These are phyloP conservation scores for Alsophila aescularia DNA, from an alignment of 2,888 invertebrate species.

Conservation along the genomic window DNA sequence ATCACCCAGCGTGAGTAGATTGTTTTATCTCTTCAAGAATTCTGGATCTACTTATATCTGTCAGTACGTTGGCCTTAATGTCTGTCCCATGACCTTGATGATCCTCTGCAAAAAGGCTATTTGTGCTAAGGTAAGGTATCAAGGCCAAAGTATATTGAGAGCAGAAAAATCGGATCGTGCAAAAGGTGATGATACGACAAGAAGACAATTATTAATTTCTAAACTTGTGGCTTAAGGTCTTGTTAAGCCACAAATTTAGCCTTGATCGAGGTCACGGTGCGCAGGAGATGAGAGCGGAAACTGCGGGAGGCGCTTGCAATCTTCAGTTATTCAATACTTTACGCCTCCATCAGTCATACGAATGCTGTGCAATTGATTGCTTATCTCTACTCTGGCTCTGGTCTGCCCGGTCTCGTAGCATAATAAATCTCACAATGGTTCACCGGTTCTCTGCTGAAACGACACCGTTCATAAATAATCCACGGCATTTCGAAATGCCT, in stretches of 20 bases:
- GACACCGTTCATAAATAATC: conserved; percentile 23
- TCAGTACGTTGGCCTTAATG: conserved; percentile 23
- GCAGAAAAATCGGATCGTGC: conserved; percentile 28
- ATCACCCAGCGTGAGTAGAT: conserved; percentile 95
- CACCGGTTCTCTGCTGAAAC: conserved; percentile 42
- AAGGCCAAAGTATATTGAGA: conserved; percentile 12
- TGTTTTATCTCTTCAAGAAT: conserved; percentile 3
- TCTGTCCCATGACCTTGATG: conserved; percentile 23
- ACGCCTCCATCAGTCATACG: not conserved
- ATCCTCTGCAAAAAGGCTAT: conserved; percentile 28
- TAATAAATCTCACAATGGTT: conserved; percentile 37
- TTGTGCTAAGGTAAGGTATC: conserved; percentile 55
- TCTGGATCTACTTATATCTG: conserved; percentile 5
- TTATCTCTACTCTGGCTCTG: conserved; percentile 14
- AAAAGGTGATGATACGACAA: conserved; percentile 27
- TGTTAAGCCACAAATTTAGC: too few species aligned
- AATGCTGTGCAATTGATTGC: not conserved
- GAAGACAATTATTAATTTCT: not conserved
- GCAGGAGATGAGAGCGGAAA: not conserved
- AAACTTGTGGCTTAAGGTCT: not conserved
- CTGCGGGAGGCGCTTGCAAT: not conserved
- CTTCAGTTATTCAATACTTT: not conserved
- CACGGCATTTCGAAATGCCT: conserved; percentile 22
- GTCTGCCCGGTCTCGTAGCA: conserved; percentile 9
- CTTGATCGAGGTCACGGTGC: not conserved